phyloP scores from a whole-genome alignment of 2,113 vertebrate species.

The Microtus richardsoni region DNA sequence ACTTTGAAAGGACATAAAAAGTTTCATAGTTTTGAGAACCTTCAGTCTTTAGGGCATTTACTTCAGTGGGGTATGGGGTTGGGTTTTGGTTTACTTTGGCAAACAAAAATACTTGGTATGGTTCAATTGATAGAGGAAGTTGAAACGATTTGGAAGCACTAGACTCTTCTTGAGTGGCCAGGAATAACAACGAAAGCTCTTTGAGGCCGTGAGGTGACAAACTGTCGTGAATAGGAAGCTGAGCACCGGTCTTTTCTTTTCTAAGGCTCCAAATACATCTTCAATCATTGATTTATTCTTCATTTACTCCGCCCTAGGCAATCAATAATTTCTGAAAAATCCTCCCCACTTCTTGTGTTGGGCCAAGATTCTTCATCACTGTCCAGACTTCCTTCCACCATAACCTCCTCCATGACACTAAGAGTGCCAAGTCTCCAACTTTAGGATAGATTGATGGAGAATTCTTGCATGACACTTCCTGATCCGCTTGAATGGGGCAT shows the following conservation, averaged over 20 bases:
- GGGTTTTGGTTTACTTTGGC: not conserved
- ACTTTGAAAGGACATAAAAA: not conserved
- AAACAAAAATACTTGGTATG: not conserved
- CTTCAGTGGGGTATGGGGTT: not conserved
- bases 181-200: not conserved
- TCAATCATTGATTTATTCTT: not conserved
- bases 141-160: not conserved
- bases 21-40: not conserved
- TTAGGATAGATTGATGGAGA: not conserved
- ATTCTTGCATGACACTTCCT: not conserved
- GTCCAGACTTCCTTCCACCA: not conserved
- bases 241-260: not conserved
- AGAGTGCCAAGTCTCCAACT: not conserved
- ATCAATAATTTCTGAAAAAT: not conserved
- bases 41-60: constrained; percentile 21
- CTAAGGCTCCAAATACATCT: not conserved
- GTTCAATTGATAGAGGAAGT: not conserved
- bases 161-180: not conserved
- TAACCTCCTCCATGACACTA: not conserved
- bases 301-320: not conserved
- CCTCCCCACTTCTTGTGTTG: not conserved
- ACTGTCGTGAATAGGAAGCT: not conserved
- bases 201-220: not conserved
- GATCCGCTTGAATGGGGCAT: not conserved
- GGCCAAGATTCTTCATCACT: not conserved